These are phyloP conservation scores for Galemys pyrenaicus DNA, from an alignment of 2,113 vertebrate species.

Conservation along the genomic window DNA sequence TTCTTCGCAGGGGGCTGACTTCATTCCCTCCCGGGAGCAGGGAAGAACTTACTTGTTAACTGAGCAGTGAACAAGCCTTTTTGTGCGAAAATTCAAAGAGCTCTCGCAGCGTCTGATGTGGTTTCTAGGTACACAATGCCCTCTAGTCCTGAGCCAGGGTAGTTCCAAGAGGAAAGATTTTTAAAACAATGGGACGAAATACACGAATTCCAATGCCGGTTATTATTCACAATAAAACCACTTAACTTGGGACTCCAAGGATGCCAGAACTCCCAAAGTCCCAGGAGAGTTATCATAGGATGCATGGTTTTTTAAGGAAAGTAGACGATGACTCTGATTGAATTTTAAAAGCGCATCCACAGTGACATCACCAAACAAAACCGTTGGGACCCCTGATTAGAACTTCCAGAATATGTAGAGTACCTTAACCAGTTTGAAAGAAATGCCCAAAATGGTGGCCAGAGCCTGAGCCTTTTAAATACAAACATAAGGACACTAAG, in stretches of 20 bases:
- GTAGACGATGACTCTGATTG: not conserved
- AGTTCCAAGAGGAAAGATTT: constrained; percentile 64
- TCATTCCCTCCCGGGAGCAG: constrained; percentile 70
- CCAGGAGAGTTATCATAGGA: not conserved
- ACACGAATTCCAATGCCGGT: constrained; percentile 53
- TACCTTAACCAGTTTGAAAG: not conserved
- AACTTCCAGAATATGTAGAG: not conserved
- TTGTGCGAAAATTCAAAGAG: constrained; percentile 55
- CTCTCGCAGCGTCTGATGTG: not conserved
- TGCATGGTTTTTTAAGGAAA: not conserved
- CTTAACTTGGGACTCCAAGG: not conserved
- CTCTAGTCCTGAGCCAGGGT: constrained; percentile 82
- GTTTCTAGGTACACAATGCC: constrained; percentile 80
- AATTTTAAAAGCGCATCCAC: not conserved
- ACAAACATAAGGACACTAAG: constrained; percentile 69
- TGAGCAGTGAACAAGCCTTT: constrained; percentile 66
- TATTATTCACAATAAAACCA: constrained; percentile 51
- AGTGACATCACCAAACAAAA: not conserved
- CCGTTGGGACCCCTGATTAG: not conserved
- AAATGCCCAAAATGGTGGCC: not conserved
- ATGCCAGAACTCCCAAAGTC: not conserved
- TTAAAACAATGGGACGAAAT: constrained; percentile 62
- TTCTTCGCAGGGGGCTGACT: constrained; percentile 73
- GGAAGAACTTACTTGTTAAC: constrained; percentile 67
- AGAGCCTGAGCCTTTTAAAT: not conserved